These are phyloP conservation scores for Ctena decussata DNA, from an alignment of 2,888 invertebrate species.

Conservation along the genomic window DNA sequence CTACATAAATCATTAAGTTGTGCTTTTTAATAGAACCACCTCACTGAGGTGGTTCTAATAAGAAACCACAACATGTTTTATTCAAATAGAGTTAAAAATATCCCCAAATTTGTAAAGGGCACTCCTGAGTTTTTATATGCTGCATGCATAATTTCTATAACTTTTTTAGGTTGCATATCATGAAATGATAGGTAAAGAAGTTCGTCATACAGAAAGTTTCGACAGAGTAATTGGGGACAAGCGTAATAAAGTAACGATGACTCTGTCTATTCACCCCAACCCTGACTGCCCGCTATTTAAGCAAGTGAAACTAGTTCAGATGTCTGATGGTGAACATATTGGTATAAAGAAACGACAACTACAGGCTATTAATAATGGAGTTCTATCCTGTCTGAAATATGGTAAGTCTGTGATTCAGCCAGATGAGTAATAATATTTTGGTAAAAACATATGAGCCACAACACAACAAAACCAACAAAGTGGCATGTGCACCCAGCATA, in stretches of 20 bases:
- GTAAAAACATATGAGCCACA: too few species aligned
- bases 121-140: not conserved
- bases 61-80: too few species aligned
- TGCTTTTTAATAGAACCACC: too few species aligned
- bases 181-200: conserved; percentile 90
- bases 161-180: conserved; percentile 90
- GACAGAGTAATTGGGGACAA: conserved; percentile 90
- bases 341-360: conserved; percentile 90
- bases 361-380: conserved; percentile 92
- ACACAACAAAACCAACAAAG: too few species aligned
- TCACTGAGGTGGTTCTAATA: too few species aligned
- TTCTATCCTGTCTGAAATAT: conserved; percentile 87
- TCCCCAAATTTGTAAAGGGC: not conserved
- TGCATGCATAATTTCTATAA: not conserved
- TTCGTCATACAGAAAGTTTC: conserved; percentile 87
- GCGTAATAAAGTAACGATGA: conserved; percentile 90
- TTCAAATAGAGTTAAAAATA: not conserved
- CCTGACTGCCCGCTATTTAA: conserved; percentile 62
- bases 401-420: too few species aligned
- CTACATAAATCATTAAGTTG: too few species aligned
- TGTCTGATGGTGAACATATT: conserved; percentile 88
- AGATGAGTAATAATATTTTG: too few species aligned
- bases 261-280: conserved; percentile 89
- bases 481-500: too few species aligned
- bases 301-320: conserved; percentile 73